Base-by-base conservation (phyloP, 2,113 vertebrate species). In the Xiphophorus couchianus region DNA sequence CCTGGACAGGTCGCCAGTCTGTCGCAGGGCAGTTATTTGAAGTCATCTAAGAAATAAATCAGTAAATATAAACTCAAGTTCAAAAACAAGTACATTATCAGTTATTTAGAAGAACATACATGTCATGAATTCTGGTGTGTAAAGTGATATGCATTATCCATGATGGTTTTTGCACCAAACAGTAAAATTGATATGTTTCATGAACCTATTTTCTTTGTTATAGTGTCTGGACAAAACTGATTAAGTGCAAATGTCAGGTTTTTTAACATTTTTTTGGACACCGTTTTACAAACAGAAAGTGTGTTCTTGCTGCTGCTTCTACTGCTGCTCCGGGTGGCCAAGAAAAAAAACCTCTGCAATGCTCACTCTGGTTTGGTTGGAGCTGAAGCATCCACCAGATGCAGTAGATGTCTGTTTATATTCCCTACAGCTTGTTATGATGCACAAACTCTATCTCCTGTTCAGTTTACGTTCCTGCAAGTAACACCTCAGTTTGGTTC, bases 381-480 rank as follows among this genome's bases (percentile, higher is more conserved):
- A 79, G 70, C 48, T 65, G 42, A 54, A 84, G 76, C 71, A 64
- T 71, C 73, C 72, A 80, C 79, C 78, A 88, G 84, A 86, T 83
- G 77, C 77, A 64, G 51, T 76, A 5, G 85, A 77, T 1, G 29
- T 78, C 82, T 91, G 90, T 92, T 91, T 92, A 92, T 88, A 78
- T 80, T 80, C 81, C 51, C 63, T 78, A 75, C 73, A 77, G 72
- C 85, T 88, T 91, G 90, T 92, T 93, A 88, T 89, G 82, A 84
- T 78, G 82, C n/a, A 0, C 65, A 76, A 81, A 80, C 73, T 86
- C 76, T 82, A 82, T 83, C 85, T 86, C 62, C 78, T 82, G 65
- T 74, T 86, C 66, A 54, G 90, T 92, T 89, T 89, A 90, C 89
- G 91, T 92, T 92, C 84, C 78, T 76, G 66, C 22, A 22, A 84